These are phyloP conservation scores for Rhinoderma darwinii DNA, from an alignment of 2,113 vertebrate species.

Conservation along the genomic window DNA sequence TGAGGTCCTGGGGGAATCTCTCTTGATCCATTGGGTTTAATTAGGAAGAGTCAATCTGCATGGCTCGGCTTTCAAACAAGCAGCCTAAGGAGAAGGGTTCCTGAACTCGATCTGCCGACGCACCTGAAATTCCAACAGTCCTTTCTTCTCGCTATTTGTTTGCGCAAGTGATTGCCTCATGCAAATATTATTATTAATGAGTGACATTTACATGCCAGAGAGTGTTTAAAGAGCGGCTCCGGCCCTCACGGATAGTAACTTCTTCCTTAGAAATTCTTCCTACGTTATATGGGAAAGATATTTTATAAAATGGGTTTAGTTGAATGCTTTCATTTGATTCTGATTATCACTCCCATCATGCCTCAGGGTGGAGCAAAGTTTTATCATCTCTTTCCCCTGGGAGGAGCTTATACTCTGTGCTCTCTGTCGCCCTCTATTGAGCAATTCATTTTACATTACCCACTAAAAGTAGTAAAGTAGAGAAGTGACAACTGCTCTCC, in stretches of 20 bases:
- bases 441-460: not conserved
- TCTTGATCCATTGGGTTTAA: constrained; percentile 44
- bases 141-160: constrained; percentile 20
- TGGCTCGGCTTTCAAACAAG: not conserved
- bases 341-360: not conserved
- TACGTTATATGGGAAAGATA: not conserved
- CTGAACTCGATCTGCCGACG: not conserved
- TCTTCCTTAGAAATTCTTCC: not conserved
- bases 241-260: not conserved
- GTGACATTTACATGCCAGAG: not conserved
- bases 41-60: constrained; percentile 46
- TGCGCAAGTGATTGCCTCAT: not conserved
- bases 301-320: not conserved
- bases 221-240: not conserved
- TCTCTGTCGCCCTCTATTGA: not conserved
- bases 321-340: not conserved
- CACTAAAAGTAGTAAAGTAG: too few species aligned
- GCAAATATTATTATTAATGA: constrained; percentile 36
- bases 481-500: not conserved
- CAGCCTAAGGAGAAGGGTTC: constrained; percentile 2
- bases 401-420: not conserved
- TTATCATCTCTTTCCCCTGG: not conserved
- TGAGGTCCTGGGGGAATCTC: constrained; percentile 17
- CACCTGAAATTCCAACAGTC: not conserved
- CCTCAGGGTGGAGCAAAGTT: not conserved